Conservation (phyloP, 2,888 invertebrate species). For the Hypomecis atomaria region DNA sequence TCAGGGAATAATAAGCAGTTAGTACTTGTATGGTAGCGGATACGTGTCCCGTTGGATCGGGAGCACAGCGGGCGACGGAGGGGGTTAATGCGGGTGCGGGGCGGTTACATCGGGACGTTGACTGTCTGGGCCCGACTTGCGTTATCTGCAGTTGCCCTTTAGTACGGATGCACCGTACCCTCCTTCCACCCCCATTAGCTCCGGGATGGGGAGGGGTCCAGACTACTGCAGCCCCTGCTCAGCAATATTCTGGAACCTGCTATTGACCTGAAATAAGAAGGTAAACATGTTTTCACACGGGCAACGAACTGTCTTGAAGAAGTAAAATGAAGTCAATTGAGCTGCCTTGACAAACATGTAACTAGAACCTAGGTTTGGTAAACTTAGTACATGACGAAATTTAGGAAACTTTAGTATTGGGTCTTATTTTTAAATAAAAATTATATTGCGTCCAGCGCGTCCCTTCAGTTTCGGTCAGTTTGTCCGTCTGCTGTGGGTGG, state of each 20-base stretch:
- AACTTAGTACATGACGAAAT: no score
- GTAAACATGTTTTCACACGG: slow-evolving; percentile 62
- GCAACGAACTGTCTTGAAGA: slow-evolving; percentile 43
- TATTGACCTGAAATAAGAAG: slow-evolving; percentile 76
- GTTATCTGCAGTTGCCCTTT: slow-evolving; percentile 85
- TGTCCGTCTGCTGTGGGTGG: no score
- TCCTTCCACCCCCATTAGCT: slow-evolving; percentile 66
- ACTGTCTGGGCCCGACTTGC: slow-evolving; percentile 81
- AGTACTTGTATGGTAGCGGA: slow-evolving; percentile 63
- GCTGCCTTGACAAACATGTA: neutral
- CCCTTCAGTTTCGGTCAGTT: no score
- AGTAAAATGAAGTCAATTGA: slow-evolving; percentile 4
- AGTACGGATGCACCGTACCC: slow-evolving; percentile 82
- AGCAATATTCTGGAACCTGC: slow-evolving; percentile 66
- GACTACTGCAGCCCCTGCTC: slow-evolving; percentile 73
- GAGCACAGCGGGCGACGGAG: slow-evolving; percentile 39
- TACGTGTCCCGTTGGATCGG: slow-evolving; percentile 71
- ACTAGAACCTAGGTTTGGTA: no score
- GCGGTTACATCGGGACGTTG: slow-evolving; percentile 80
- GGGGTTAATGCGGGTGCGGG: slow-evolving; percentile 43
- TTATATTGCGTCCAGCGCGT: no score
- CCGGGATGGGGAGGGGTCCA: slow-evolving; percentile 52
- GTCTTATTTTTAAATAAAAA: no score
- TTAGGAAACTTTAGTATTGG: no score
- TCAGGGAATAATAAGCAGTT: slow-evolving; percentile 7